Evolutionary conservation across 1,140 invertebrate species (phyloP), one percentile per base, ranked within the genome.

Genomic region (Plectus sambesii): DNA sequence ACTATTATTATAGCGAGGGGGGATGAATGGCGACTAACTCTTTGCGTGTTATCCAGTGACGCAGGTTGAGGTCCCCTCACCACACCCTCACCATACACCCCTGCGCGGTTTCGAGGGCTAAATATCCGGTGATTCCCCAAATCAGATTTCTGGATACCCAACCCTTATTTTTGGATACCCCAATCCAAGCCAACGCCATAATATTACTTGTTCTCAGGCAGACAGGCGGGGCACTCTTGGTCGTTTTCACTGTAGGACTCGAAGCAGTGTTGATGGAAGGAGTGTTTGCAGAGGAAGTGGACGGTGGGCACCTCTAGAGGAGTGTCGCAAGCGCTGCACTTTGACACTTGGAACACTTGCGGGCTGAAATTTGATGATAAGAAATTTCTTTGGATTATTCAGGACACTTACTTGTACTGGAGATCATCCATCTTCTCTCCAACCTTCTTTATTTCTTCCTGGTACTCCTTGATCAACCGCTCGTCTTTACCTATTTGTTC

Each of bases 311-410:
- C 39, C 26, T 41, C 25, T 9, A 60, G 36, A 5, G 30, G 25
- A 17, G 29, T 20, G 22, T 36, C 37, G 41, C 61, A 61, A n/a
- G 41, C 47, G 8, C 44, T 22, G 38, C 59, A 61, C 30, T 62
- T 64, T 12, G n/a, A 46, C n/a, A 43, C 35, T 61, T 61, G 59
- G 38, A 63, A 61, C 6, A 61, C 42, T 59, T 61, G 59, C n/a
- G 60, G 53, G 24, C 59, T 61, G 30, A 39, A 50, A 59, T 42
- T 25, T 17, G 12, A 4, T 9, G 29, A 22, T 39, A 42, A 23
- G 12, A 48, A 12, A 8, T 6, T 9, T 6, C 17, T 17, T 24
- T 9, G 15, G 20, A n/a, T 47, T 44, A 46, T 1, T 5, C 6
- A 6, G 15, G 42, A 45, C 8, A 5, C 47, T 35, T 47, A 53